Evolutionary conservation across 2,113 vertebrate genomes (phyloP).

Genomic region (Gadus chalcogrammus): DNA sequence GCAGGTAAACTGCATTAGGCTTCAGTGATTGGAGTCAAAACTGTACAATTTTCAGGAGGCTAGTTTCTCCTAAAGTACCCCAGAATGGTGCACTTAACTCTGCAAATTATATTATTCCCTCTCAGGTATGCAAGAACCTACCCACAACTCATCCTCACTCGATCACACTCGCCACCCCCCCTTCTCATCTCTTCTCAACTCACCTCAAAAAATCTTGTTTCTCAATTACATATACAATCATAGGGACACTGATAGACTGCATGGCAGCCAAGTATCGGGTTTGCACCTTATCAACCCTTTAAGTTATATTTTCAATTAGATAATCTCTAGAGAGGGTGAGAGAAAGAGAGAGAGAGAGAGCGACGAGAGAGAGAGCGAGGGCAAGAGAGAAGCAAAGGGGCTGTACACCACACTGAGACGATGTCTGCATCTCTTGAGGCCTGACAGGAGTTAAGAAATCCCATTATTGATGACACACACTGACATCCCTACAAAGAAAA

Average conservation of each 20-base stretch:
- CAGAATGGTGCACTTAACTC: too few species aligned
- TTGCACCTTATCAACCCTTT: background rate
- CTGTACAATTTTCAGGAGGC: too few species aligned
- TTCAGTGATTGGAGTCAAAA: too few species aligned
- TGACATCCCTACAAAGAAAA: slow-evolving; percentile 8
- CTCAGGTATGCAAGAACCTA: too few species aligned
- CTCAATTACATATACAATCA: too few species aligned
- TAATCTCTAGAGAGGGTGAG: background rate
- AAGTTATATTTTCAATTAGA: background rate
- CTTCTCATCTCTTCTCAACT: too few species aligned
- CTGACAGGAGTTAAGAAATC: slow-evolving; percentile 1
- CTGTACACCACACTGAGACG: background rate
- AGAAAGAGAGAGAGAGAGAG: background rate
- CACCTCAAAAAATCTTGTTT: too few species aligned
- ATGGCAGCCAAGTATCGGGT: background rate
- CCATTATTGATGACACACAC: slow-evolving; percentile 16
- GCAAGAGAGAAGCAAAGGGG: background rate
- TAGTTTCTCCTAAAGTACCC: too few species aligned
- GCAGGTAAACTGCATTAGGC: too few species aligned
- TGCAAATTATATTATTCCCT: too few species aligned
- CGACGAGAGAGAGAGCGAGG: background rate
- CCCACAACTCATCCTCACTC: too few species aligned
- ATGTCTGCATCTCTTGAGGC: slow-evolving; percentile 9
- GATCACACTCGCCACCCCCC: too few species aligned
- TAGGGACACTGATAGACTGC: background rate